Conservation (phyloP, 2,113 vertebrate species). For the Myotis davidii region DNA sequence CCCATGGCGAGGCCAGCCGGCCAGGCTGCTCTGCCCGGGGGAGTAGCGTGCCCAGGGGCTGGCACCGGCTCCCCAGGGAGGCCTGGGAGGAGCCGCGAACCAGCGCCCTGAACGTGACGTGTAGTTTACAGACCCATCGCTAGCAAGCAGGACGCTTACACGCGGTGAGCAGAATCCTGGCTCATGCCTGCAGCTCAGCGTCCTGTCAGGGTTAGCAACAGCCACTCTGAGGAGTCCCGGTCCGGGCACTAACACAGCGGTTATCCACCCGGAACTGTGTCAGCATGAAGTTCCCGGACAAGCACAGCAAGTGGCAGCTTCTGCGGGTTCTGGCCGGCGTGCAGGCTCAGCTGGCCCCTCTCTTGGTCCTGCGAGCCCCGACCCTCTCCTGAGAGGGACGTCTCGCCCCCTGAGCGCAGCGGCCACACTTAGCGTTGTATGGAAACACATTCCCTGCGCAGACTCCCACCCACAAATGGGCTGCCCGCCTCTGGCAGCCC, state of each 20-base stretch:
- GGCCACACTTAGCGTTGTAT: neutral
- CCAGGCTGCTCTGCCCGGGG: neutral
- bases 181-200: neutral
- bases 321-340: neutral
- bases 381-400: neutral
- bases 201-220: neutral
- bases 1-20: neutral
- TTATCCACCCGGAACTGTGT: neutral
- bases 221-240: neutral
- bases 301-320: neutral
- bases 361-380: neutral
- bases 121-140: neutral
- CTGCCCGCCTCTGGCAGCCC: rapidly evolving
- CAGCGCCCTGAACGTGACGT: neutral
- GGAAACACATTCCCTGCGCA: rapidly evolving
- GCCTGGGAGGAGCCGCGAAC: neutral
- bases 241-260: too few relatives aligned
- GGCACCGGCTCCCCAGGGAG: neutral
- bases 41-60: neutral
- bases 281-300: neutral
- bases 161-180: neutral
- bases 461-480: neutral
- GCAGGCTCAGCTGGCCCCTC: neutral
- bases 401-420: neutral
- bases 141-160: neutral